Percentiles rank a stretch among this genome's conserved stretches.
These are phyloP conservation scores for Drosophila novamexicana DNA, from an alignment of 1,140 invertebrate species.

Conservation along the genomic window DNA sequence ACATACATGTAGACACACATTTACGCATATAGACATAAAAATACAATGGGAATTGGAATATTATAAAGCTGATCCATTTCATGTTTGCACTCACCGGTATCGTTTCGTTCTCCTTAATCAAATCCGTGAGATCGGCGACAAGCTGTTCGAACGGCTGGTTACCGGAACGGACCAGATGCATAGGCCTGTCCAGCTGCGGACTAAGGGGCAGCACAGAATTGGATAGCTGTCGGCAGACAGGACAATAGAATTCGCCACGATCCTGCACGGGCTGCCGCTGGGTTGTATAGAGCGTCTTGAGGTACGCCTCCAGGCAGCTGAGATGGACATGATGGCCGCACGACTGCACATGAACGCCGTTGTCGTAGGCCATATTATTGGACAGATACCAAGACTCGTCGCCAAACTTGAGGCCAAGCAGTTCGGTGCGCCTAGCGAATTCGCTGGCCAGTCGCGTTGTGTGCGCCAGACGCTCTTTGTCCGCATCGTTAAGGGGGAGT, in stretches of 20 bases:
- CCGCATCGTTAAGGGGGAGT: slow-evolving; percentile 67
- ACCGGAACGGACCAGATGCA: slow-evolving; percentile 88
- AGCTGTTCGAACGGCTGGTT: slow-evolving; percentile 86
- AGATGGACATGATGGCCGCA: slow-evolving; percentile 98
- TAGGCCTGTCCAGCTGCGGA: slow-evolving; percentile 90
- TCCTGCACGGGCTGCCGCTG: slow-evolving; percentile 91
- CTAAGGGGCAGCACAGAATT: slow-evolving; percentile 96
- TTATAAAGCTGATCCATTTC: too few species aligned
- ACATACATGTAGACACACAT: too few species aligned
- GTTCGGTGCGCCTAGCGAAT: slow-evolving; percentile 70
- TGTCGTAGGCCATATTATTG: slow-evolving; percentile 95
- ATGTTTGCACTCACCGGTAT: slow-evolving; percentile 86
- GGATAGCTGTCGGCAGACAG: slow-evolving; percentile 95
- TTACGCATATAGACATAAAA: neutral
- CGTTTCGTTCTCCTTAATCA: slow-evolving; percentile 89
- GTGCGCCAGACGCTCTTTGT: slow-evolving; percentile 63
- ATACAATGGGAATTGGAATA: neutral
- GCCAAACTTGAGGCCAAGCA: slow-evolving; percentile 77
- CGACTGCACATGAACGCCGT: slow-evolving; percentile 97
- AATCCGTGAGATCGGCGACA: slow-evolving; percentile 87
- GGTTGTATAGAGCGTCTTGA: slow-evolving; percentile 91
- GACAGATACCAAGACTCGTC: slow-evolving; percentile 91
- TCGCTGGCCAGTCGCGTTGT: slow-evolving; percentile 71
- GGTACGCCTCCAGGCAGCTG: slow-evolving; percentile 95
- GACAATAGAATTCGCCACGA: slow-evolving; percentile 96